A percentile compares a stretch with the other conserved stretches of the same genome.
Conservation (phyloP, 2,888 invertebrate species). For the Aphidoletes aphidimyza region DNA sequence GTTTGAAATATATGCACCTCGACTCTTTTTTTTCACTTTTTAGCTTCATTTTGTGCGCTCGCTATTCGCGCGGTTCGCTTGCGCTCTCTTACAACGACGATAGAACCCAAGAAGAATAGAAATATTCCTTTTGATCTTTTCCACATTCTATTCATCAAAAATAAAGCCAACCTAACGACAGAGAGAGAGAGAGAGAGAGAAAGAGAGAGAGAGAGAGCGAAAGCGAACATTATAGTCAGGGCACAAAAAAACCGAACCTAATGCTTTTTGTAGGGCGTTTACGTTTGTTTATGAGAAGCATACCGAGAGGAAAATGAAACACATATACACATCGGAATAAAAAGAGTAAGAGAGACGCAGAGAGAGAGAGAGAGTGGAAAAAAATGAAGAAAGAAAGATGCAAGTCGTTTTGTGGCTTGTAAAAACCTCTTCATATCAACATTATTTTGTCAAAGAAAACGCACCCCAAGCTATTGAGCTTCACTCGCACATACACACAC, state of each 20-base stretch:
- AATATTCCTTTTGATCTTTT: conserved; percentile 26
- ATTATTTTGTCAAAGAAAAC: conserved; percentile 17
- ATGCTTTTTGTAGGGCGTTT: background rate
- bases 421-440: conserved; percentile 10
- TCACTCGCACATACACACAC: too few relatives aligned
- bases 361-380: background rate
- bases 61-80: too few relatives aligned
- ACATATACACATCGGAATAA: background rate
- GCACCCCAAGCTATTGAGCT: background rate
- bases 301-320: too few relatives aligned
- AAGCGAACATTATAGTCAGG: background rate
- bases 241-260: background rate
- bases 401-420: background rate
- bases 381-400: background rate
- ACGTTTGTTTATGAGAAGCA: background rate
- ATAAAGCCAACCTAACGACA: background rate
- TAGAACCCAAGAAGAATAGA: background rate
- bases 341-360: too few relatives aligned
- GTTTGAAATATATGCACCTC: background rate
- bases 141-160: conserved; percentile 11
- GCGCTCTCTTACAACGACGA: too few relatives aligned
- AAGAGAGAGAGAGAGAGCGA: too few relatives aligned
- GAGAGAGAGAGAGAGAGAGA: background rate
- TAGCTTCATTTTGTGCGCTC: conserved; percentile 18
- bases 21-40: background rate